Evolutionary conservation across 2,888 invertebrate genomes (phyloP), one percentile per base, ranked within the genome.

Genomic region (Oscheius myriophilus): DNA sequence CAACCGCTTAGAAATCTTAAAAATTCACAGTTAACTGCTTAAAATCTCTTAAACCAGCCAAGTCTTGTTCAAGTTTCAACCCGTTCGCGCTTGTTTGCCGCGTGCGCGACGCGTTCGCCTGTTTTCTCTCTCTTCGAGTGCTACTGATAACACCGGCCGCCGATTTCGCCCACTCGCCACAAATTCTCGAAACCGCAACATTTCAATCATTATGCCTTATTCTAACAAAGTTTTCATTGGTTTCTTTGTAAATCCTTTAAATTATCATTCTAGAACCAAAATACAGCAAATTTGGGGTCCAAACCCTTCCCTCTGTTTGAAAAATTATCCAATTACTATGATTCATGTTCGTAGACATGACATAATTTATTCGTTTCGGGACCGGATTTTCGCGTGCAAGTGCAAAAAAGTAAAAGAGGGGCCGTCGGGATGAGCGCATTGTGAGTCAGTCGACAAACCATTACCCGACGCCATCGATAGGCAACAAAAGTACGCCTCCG

Each of bases 361-460:
- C 59, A 59, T 43, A 58, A 49, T 49, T 33, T 33, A 33, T 33
- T 33, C 33, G 33, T 9, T 3, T 33, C 33, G 33, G 33, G 33
- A 9, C 33, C 33, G 33, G 33, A 33, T 33, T 33, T 33, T 33
- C 4, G 4, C 3, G 33, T 9, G 33, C 3, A 9, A 33, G 33
- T 33, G 33, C 33, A 33, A 33, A 33, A 33, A 33, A 33, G 33
- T 33, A 33, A 33, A 33, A 33, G 33, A 33, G 33, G 33, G 9
- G 4, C 33, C 33, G 25, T 46, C 49, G 11, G n/a, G 49, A 33
- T 49, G 61, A 49, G 61, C 58, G 23, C 58, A 58, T 58, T 45
- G 43, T 61, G 61, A 61, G 49, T 61, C 61, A 61, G 61, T 61
- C 46, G 49, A 61, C 61, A 61, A 61, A 61, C 61, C 49, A 61